phyloP scores from a whole-genome alignment of 2,797 vertebrate genomes.

The Anolis apletophallus region DNA sequence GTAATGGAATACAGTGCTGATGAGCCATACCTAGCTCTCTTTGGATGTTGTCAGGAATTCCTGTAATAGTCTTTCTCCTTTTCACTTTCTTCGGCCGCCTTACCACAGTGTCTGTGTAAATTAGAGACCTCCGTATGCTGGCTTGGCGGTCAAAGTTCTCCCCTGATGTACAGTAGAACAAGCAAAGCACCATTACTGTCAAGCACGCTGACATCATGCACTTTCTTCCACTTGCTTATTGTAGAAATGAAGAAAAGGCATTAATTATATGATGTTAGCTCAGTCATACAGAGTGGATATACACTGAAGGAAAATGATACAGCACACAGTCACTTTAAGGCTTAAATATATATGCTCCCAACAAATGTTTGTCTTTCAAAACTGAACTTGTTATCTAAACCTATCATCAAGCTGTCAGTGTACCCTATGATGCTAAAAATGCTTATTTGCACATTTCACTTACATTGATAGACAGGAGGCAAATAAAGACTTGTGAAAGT shows the following conservation, averaged over 20 bases:
- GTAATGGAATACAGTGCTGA: slow-evolving; percentile 81
- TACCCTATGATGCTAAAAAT: not conserved
- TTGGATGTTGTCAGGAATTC: slow-evolving; percentile 96
- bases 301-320: slow-evolving; percentile 62
- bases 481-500: not conserved
- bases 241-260: slow-evolving; percentile 80
- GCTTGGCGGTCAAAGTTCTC: slow-evolving; percentile 99
- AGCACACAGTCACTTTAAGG: slow-evolving; percentile 73
- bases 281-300: slow-evolving; percentile 71
- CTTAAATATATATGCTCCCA: slow-evolving; percentile 53
- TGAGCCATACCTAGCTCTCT: slow-evolving; percentile 98
- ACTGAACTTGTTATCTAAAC: slow-evolving; percentile 1
- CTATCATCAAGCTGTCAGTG: slow-evolving; percentile 2
- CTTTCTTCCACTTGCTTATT: slow-evolving; percentile 78
- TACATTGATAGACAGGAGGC: too few relatives aligned
- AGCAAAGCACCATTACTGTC: slow-evolving; percentile 91
- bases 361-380: slow-evolving; percentile 15
- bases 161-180: slow-evolving; percentile 92
- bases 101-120: slow-evolving; percentile 98
- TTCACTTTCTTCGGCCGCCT: slow-evolving; percentile 99
- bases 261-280: slow-evolving; percentile 85
- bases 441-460: not conserved
- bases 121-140: slow-evolving; percentile 96
- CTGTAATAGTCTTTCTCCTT: slow-evolving; percentile 99
- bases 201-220: slow-evolving; percentile 90